A percentile compares a stretch with the other conserved stretches of the same genome.
Conservation (phyloP, 2,113 vertebrate genomes). For the Lepus americanus region DNA sequence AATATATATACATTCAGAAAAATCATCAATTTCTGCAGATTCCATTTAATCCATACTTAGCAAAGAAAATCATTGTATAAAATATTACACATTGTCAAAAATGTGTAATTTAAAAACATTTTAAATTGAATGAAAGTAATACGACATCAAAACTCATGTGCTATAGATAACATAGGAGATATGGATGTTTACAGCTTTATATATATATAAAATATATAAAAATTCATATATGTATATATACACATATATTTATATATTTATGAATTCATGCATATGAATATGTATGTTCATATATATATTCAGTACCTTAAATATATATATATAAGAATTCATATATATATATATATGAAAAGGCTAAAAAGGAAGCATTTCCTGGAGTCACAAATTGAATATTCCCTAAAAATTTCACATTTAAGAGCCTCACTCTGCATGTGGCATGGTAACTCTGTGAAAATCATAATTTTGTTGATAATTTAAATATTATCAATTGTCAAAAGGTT, state of each 20-base stretch:
- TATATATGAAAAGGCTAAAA: neutral
- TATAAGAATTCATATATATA: neutral
- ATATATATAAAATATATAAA: too few species aligned
- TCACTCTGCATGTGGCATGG: neutral
- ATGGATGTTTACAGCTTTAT: neutral
- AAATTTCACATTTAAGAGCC: neutral
- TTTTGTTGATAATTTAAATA: neutral
- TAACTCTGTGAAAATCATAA: neutral
- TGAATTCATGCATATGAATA: too few species aligned
- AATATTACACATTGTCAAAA: too few species aligned
- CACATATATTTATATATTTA: too few species aligned
- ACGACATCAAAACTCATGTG: neutral
- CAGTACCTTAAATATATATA: too few species aligned
- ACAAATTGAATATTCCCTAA: neutral
- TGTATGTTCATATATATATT: too few species aligned
- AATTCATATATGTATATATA: too few species aligned
- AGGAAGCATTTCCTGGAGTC: neutral
- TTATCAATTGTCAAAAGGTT: neutral
- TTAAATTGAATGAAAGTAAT: conserved; percentile 4
- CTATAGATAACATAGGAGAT: neutral
- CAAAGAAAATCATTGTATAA: neutral
- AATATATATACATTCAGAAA: neutral
- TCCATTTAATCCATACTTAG: neutral
- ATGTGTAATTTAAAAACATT: too few species aligned
- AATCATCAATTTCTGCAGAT: neutral